phyloP scores from a whole-genome alignment of 1,140 invertebrate genomes.

The Anadara kagoshimensis region DNA sequence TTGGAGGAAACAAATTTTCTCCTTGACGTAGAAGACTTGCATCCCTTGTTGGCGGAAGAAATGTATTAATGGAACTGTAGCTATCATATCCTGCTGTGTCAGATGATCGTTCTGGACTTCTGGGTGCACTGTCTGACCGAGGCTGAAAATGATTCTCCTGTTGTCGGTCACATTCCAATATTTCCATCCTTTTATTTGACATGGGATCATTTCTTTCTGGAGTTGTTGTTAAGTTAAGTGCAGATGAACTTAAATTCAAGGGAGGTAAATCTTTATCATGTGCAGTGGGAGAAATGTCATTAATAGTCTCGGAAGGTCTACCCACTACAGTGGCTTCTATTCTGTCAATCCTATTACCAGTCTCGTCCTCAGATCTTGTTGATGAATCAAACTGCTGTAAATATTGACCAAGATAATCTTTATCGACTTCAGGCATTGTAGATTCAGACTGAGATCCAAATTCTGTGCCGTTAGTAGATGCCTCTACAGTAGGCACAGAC shows the following conservation, averaged over 20 bases:
- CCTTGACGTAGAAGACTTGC: slow-evolving; percentile 38
- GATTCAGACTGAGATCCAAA: slow-evolving; percentile 44
- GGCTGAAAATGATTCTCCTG: slow-evolving; percentile 48
- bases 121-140: slow-evolving; percentile 38
- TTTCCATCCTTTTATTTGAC: slow-evolving; percentile 63
- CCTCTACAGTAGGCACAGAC: slow-evolving; percentile 30
- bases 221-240: slow-evolving; percentile 28
- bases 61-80: slow-evolving; percentile 42
- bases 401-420: slow-evolving; percentile 65
- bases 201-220: slow-evolving; percentile 46
- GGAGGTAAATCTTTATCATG: slow-evolving; percentile 37
- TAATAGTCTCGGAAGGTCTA: slow-evolving; percentile 24
- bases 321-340: slow-evolving; percentile 33
- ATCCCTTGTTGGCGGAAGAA: slow-evolving; percentile 42
- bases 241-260: slow-evolving; percentile 38
- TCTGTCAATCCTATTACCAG: slow-evolving; percentile 9
- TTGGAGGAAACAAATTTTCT: slow-evolving; percentile 50
- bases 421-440: slow-evolving; percentile 60
- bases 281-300: slow-evolving; percentile 27
- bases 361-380: slow-evolving; percentile 36
- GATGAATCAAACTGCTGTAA: slow-evolving; percentile 52
- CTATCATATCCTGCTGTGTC: slow-evolving; percentile 42
- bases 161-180: slow-evolving; percentile 53
- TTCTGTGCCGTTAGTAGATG: slow-evolving; percentile 28
- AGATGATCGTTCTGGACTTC: slow-evolving; percentile 50